phyloP scores from a whole-genome alignment of 2,113 vertebrate genomes.

The Prunella himalayana region DNA sequence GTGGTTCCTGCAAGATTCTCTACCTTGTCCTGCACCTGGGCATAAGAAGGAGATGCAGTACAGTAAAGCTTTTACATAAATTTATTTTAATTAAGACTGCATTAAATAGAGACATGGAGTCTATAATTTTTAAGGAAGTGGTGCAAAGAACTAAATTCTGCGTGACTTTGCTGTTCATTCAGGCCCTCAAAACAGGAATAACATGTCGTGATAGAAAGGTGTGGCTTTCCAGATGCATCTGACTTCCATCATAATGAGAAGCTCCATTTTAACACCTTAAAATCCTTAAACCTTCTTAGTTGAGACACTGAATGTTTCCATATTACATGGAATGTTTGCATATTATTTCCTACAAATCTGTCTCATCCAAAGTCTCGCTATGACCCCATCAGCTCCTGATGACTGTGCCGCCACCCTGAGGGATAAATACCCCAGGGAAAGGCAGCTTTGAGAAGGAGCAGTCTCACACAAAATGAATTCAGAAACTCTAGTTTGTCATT shows the following conservation, averaged over 20 bases:
- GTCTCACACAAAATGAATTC: slow-evolving; percentile 63
- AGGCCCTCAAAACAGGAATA: background rate
- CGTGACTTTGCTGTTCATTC: background rate
- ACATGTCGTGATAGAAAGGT: background rate
- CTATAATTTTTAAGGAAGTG: background rate
- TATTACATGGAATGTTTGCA: slow-evolving; percentile 4
- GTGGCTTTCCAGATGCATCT: slow-evolving; percentile 1
- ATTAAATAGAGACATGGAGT: background rate
- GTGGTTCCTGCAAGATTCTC: background rate
- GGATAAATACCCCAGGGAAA: slow-evolving; percentile 48
- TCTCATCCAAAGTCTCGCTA: background rate
- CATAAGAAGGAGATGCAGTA: background rate
- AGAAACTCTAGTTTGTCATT: slow-evolving; percentile 75
- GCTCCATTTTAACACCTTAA: slow-evolving; percentile 40
- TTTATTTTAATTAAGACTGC: background rate
- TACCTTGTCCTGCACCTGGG: background rate
- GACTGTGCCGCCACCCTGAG: slow-evolving; percentile 30
- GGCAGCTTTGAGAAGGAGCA: slow-evolving; percentile 59
- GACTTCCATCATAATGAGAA: background rate
- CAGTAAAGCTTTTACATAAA: background rate
- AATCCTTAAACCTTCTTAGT: slow-evolving; percentile 36
- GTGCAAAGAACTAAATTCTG: background rate
- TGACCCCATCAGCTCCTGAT: slow-evolving; percentile 19
- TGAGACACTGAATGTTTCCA: slow-evolving; percentile 6
- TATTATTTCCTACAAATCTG: background rate